Conservation (phyloP, 2,888 invertebrate genomes). For the Stenurella melanura region DNA sequence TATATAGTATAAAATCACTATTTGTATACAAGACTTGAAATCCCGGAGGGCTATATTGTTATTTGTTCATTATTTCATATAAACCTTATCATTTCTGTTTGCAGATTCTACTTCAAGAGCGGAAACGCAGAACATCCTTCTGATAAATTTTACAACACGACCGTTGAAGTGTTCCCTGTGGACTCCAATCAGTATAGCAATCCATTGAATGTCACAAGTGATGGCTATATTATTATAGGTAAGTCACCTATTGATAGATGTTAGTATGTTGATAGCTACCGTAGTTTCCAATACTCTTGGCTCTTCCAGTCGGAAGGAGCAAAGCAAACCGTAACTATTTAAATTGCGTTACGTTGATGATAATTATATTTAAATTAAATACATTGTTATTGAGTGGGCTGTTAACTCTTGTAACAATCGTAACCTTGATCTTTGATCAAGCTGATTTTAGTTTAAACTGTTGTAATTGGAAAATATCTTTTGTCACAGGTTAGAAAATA, state of each 20-base stretch:
- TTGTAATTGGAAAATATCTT: too few species aligned
- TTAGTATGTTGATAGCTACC: neutral
- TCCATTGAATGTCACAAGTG: conserved; percentile 78
- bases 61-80: neutral
- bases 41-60: too few species aligned
- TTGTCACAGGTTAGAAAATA: too few species aligned
- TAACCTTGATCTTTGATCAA: neutral
- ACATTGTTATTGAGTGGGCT: neutral
- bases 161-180: conserved; percentile 85
- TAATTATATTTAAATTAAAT: neutral
- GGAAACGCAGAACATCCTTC: conserved; percentile 93
- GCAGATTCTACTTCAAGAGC: conserved; percentile 88
- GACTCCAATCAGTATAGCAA: conserved; percentile 72
- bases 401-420: too few species aligned
- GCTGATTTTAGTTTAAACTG: too few species aligned
- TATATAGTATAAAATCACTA: too few species aligned
- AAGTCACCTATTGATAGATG: conserved; percentile 62
- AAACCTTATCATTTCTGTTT: conserved; percentile 58
- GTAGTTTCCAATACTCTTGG: neutral
- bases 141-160: conserved; percentile 91
- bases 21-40: too few species aligned
- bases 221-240: conserved; percentile 84
- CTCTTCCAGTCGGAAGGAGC: neutral
- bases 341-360: neutral
- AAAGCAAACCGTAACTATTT: neutral